Percentiles rank a stretch among this genome's conserved stretches.
These are phyloP conservation scores for Drosophila seguyi DNA, from an alignment of 1,140 invertebrate genomes.

Conservation along the genomic window DNA sequence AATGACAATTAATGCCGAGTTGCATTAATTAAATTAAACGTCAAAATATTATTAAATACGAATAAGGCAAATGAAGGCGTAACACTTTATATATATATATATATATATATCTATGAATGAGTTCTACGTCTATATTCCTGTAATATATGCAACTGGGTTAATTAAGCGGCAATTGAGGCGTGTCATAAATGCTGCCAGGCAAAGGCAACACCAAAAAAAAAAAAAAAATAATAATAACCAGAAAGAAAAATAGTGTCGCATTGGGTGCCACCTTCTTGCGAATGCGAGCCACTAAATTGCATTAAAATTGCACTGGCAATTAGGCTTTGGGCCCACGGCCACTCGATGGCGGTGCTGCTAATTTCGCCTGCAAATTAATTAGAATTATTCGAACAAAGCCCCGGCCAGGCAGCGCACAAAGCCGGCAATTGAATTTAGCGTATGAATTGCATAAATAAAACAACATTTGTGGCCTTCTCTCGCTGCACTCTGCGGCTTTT, in stretches of 20 bases:
- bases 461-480: slow-evolving; percentile 48
- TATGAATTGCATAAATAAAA: slow-evolving; percentile 61
- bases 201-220: slow-evolving; percentile 9
- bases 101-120: slow-evolving; percentile 10
- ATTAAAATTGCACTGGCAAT: slow-evolving; percentile 74
- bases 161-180: slow-evolving; percentile 78
- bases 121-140: slow-evolving; percentile 16
- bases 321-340: slow-evolving; percentile 55
- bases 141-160: slow-evolving; percentile 80
- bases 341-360: slow-evolving; percentile 54
- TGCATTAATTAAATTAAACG: slow-evolving; percentile 82
- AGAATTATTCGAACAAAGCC: slow-evolving; percentile 69
- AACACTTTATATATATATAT: no score
- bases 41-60: slow-evolving; percentile 78
- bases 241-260: background rate
- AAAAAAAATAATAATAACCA: no score
- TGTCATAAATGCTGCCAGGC: slow-evolving; percentile 38
- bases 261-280: slow-evolving; percentile 29
- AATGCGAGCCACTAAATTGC: slow-evolving; percentile 57
- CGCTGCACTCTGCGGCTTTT: slow-evolving; percentile 31
- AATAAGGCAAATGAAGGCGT: slow-evolving; percentile 67
- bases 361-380: slow-evolving; percentile 73
- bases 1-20: slow-evolving; percentile 67
- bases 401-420: slow-evolving; percentile 36
- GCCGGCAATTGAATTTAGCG: slow-evolving; percentile 73